Base-by-base conservation (phyloP, 2,113 vertebrate species). In the Aphelocoma coerulescens region DNA sequence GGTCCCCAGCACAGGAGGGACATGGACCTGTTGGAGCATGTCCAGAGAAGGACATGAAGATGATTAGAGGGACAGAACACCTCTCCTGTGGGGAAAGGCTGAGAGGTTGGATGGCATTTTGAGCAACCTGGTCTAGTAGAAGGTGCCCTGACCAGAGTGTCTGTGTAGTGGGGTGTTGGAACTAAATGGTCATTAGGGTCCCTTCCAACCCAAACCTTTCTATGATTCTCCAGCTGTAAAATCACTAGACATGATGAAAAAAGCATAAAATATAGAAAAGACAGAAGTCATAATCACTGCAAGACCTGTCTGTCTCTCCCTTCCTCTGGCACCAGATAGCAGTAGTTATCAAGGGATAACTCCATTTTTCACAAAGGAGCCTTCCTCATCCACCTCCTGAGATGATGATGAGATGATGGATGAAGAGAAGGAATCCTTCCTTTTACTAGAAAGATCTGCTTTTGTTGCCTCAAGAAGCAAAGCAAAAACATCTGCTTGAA, bases 341-440 rank as follows among this genome's bases (percentile, higher is more conserved):
- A 33, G 7, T 7, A 35, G 13, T 32, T 80, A 46, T 32, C 19
- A 69, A 73, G 21, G 21, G 4, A 66, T 1, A 16, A 43, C 41
- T 43, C 41, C 41, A 43, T 43, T 0, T 0, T 87, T 15, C 61
- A 4, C 5, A 23, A 44, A 68, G 13, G 4, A 65, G 11, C 10
- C n/a, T 65, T 86, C 28, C 23, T 80, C 41, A 57, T 48, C 27
- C 7, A 12, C 52, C 23, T 88, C 33, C 43, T 46, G 23, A 41
- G 39, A 41, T 41, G 39, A 41, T 41, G 39, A 41, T 41, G 39
- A 41, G 39, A 41, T 41, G 39, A 41, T 41, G 10, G 4, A 21
- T 61, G 55, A 79, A 57, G 16, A 49, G 21, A 62, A 88, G 28
- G 17, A 43, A 46, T 27, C 5, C 4, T 55, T 52, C 30, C 7